Evolutionary conservation across 1,140 invertebrate genomes (phyloP).

Genomic region (Drosophila kepulauana): DNA sequence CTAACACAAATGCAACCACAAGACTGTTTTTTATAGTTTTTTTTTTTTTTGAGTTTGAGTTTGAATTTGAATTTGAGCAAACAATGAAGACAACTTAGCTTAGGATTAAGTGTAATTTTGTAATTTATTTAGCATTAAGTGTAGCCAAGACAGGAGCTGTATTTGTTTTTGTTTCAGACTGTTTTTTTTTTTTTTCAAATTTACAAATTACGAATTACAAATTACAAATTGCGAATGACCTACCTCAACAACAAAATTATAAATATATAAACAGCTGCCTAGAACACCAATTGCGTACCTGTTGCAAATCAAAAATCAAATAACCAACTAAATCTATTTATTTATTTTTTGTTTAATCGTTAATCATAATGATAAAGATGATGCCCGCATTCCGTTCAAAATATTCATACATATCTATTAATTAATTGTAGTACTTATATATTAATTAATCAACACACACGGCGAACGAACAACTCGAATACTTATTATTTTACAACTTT

Average conservation of each 20-base stretch:
- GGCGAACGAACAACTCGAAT: conserved; percentile 73
- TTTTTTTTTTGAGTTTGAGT: conserved; percentile 33
- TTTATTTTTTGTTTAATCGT: conserved; percentile 32
- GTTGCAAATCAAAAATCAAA: conserved; percentile 66
- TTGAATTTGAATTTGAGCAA: conserved; percentile 25
- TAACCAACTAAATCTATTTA: conserved; percentile 41
- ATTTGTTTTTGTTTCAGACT: conserved; percentile 26
- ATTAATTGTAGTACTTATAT: conserved; percentile 27
- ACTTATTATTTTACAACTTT: conserved; percentile 23
- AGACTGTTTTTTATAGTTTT: conserved; percentile 75
- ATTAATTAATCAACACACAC: not conserved
- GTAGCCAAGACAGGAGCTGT: conserved; percentile 14
- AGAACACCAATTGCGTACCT: conserved; percentile 72
- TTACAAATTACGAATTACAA: conserved; percentile 1
- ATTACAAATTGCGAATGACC: conserved; percentile 40
- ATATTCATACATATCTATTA: conserved; percentile 47
- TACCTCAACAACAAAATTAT: conserved; percentile 56
- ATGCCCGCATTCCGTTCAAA: conserved; percentile 73
- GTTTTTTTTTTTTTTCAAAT: conserved; percentile 49
- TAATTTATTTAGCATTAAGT: conserved; percentile 21
- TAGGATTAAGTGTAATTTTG: conserved; percentile 11
- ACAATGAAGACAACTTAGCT: conserved; percentile 41
- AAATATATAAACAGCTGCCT: conserved; percentile 44
- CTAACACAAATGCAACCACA: conserved; percentile 84
- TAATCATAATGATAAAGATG: conserved; percentile 12